A percentile compares a stretch with the other conserved stretches of the same genome.
Conservation (phyloP, 64 coral and sea anemone genomes). For the Hydrozoanthus tunicans region DNA sequence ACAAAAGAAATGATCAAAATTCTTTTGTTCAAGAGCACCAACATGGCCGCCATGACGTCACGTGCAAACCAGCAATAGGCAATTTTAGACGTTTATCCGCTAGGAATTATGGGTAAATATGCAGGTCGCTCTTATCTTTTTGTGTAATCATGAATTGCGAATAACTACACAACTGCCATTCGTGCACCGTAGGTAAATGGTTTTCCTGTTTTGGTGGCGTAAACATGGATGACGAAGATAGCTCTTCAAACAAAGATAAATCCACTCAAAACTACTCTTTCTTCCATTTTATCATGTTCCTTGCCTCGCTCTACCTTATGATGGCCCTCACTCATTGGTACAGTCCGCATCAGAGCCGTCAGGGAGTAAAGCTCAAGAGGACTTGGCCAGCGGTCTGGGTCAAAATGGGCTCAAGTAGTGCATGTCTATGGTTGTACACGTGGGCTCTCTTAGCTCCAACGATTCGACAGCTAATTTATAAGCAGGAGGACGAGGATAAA, state of each 20-base stretch:
- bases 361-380: conserved; percentile 42
- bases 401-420: conserved; percentile 88
- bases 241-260: neutral
- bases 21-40: too few species aligned
- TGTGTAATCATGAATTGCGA: neutral
- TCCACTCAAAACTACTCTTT: conserved; percentile 81
- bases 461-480: conserved; percentile 48
- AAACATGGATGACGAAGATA: neutral
- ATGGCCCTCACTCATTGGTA: conserved; percentile 95
- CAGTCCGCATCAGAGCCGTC: conserved; percentile 42
- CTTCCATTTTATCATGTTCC: conserved; percentile 88
- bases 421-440: conserved; percentile 73
- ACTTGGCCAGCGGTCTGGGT: conserved; percentile 91
- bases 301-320: conserved; percentile 84
- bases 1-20: too few species aligned
- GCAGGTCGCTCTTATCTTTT: neutral
- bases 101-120: too few species aligned
- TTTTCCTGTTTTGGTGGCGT: conserved; percentile 28
- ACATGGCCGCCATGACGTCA: too few species aligned
- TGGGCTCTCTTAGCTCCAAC: conserved; percentile 72
- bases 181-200: conserved; percentile 44
- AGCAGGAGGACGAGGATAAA: conserved; percentile 5
- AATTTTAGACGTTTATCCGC: too few species aligned
- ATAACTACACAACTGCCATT: neutral
- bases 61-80: too few species aligned